phyloP scores from a whole-genome alignment of 2,888 invertebrate species.

The Atherix ibis region DNA sequence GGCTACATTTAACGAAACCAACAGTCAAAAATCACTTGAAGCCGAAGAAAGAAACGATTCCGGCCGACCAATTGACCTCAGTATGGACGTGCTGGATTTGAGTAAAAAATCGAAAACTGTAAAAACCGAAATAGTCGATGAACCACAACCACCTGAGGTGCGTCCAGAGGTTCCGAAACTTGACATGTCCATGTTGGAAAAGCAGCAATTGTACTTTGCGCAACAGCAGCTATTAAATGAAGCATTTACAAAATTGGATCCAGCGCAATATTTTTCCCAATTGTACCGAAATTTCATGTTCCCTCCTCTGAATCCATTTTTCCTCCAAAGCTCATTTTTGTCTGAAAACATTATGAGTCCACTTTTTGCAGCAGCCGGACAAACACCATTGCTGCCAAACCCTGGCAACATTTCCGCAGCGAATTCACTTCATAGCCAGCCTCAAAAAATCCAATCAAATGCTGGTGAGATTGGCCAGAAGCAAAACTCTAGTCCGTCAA shows the following conservation, averaged over 20 bases:
- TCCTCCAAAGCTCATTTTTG: slow-evolving; percentile 41
- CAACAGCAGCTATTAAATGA: slow-evolving; percentile 51
- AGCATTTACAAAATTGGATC: slow-evolving; percentile 44
- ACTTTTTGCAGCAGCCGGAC: slow-evolving; percentile 14
- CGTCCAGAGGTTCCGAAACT: slow-evolving; percentile 14
- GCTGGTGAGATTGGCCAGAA: neutral
- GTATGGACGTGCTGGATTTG: slow-evolving; percentile 66
- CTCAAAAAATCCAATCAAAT: slow-evolving; percentile 3
- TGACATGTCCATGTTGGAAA: slow-evolving; percentile 34
- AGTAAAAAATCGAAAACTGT: slow-evolving; percentile 49
- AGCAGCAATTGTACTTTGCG: slow-evolving; percentile 42
- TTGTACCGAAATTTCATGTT: slow-evolving; percentile 41
- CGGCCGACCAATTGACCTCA: slow-evolving; percentile 50
- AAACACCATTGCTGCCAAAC: slow-evolving; percentile 5
- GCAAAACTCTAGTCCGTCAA: slow-evolving; percentile 7
- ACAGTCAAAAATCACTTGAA: slow-evolving; percentile 24
- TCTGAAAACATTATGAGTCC: slow-evolving; percentile 36
- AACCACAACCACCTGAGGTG: slow-evolving; percentile 5
- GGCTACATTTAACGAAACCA: slow-evolving; percentile 7
- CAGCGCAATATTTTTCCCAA: slow-evolving; percentile 39
- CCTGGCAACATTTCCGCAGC: no score
- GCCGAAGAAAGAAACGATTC: slow-evolving; percentile 30
- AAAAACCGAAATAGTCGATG: slow-evolving; percentile 15
- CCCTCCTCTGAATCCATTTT: slow-evolving; percentile 46
- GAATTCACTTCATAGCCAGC: no score